Base-by-base conservation (phyloP, 1,140 invertebrate species). In the Thalassaphorura encarpata region DNA sequence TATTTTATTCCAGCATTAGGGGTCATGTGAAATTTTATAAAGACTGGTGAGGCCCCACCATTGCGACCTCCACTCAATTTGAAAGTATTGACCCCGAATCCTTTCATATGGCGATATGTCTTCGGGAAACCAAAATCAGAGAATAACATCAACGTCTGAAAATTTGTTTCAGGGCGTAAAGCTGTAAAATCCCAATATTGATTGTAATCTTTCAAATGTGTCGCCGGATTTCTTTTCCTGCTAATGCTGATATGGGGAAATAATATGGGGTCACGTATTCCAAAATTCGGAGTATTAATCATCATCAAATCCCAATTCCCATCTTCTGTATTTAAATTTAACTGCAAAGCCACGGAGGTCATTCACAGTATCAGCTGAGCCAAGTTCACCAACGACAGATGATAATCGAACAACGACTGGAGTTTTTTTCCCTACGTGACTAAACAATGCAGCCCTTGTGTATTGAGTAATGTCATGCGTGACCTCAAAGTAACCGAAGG, bases 391-490 rank as follows among this genome's bases (percentile, higher is more conserved):
- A 61, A 75, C 78, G 21, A 82, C 80, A 55, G 79, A 81, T 1
- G 80, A 82, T 62, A 81, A 82, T 29, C 80, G 67, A 3, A 79
- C 69, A 41, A 72, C 75, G 2, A 79, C 49, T 0, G 76, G 76
- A 39, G 80, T 81, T 55, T 70, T 72, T 66, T 80, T 80, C 18
- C 79, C 78, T 57, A 79, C 68, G 53, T 71, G 65, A 48, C 72
- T 71, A 68, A 82, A 82, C 23, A 80, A 58, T 40, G 71, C 73
- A n/a, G 80, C 79, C 63, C 78, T 80, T 51, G 75, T 80, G 67
- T 90, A 94, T 58, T 85, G 82, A 1, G 79, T 80, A 23, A 97
- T 89, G 67, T 95, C 88, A 66, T 95, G 82, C 0, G 89, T 82
- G 3, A 78, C 73, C 64, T 81, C 78, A 69, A 82, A 79, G 63